A percentile compares a stretch with the other conserved stretches of the same genome.
Evolutionary conservation across 2,113 vertebrate species (phyloP).

Genomic region (Empidonax alnorum): DNA sequence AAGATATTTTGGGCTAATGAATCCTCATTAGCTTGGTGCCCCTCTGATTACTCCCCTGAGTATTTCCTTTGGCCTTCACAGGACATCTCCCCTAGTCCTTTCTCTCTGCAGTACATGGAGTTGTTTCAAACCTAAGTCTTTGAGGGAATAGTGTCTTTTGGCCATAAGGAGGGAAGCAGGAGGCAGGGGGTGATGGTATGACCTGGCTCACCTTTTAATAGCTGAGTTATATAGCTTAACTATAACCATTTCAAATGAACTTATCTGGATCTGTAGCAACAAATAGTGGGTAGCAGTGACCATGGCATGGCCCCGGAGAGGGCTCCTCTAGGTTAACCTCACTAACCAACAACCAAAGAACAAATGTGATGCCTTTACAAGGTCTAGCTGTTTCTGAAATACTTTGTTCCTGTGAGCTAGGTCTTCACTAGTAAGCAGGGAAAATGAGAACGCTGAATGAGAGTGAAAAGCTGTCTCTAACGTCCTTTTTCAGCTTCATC

Average conservation of each 20-base stretch:
- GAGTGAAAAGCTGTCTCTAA: not conserved
- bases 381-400: not conserved
- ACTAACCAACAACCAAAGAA: not conserved
- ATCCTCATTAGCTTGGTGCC: not conserved
- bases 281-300: not conserved
- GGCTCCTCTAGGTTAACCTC: not conserved
- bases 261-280: not conserved
- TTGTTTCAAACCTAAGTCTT: not conserved
- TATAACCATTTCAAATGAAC: not conserved
- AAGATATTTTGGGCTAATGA: not conserved
- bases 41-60: not conserved
- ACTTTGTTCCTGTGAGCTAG: not conserved
- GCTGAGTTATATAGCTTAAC: not conserved
- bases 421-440: not conserved
- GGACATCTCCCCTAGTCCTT: not conserved
- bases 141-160: not conserved
- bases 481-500: not conserved
- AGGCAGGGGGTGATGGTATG: not conserved
- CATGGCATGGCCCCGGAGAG: not conserved
- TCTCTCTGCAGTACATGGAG: not conserved
- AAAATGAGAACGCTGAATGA: not conserved
- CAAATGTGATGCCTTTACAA: fast-evolving
- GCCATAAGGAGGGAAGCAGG: not conserved
- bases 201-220: not conserved
- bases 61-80: not conserved